phyloP scores from a whole-genome alignment of 1,140 invertebrate species.

The Nephila pilipes region DNA sequence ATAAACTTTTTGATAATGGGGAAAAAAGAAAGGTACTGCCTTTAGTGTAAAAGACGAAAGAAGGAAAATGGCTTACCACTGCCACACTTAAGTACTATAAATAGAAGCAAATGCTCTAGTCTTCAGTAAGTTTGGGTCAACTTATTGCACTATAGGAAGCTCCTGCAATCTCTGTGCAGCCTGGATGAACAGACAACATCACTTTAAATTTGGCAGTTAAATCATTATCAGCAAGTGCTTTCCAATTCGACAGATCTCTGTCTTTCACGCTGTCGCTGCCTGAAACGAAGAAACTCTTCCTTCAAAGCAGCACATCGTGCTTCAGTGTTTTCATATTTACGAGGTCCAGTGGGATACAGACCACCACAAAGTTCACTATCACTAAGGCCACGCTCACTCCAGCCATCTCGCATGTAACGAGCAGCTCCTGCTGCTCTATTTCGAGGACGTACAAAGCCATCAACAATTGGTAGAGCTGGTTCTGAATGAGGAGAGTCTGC shows the following conservation, averaged over 20 bases:
- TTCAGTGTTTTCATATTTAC: conserved; percentile 86
- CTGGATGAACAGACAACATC: conserved; percentile 54
- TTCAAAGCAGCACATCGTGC: conserved; percentile 96
- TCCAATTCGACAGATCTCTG: conserved; percentile 81
- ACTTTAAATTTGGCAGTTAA: conserved; percentile 51
- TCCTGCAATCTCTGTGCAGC: conserved; percentile 72
- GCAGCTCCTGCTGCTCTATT: conserved; percentile 38
- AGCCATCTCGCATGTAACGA: conserved; percentile 54
- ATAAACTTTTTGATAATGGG: conserved; percentile 2
- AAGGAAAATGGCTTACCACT: neutral
- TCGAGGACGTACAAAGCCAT: conserved; percentile 20
- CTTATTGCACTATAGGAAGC: conserved; percentile 74
- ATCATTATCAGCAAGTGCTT: conserved; percentile 79
- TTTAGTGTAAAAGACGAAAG: neutral
- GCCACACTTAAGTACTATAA: conserved; percentile 29
- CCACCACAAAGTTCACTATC: conserved; percentile 81
- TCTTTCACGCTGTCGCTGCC: conserved; percentile 89
- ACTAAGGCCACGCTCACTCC: conserved; percentile 80
- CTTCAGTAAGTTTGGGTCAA: conserved; percentile 27
- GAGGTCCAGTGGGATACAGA: conserved; percentile 79
- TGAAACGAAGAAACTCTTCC: conserved; percentile 96
- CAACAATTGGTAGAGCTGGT: conserved; percentile 58
- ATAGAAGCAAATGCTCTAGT: conserved; percentile 13
- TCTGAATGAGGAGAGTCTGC: conserved; percentile 74
- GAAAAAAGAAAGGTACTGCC: neutral